A percentile compares a stretch with the other conserved stretches of the same genome.
Conservation (phyloP, 53 echinoderm and acorn worm genomes). For the Pentamera pediparva region DNA sequence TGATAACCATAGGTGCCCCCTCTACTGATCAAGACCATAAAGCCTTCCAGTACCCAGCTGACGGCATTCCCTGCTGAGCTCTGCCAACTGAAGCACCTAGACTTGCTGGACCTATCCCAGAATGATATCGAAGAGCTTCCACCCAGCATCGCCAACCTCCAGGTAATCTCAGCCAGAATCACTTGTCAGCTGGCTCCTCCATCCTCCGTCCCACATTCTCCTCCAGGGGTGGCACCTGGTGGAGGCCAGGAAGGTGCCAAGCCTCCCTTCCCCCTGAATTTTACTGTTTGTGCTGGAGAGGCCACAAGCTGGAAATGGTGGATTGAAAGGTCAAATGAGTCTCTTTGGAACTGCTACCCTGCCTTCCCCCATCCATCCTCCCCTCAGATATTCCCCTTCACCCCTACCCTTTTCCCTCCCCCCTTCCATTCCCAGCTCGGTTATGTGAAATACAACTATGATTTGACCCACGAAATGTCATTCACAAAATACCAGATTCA, state of each 20-base stretch:
- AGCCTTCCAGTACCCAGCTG: conserved; percentile 64
- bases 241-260: no score
- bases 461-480: no score
- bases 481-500: no score
- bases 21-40: no score
- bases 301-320: no score
- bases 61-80: conserved; percentile 63
- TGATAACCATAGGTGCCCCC: no score
- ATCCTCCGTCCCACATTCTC: conserved; percentile 17
- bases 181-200: neutral
- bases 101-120: conserved; percentile 83
- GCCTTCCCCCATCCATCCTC: neutral
- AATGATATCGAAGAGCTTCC: conserved; percentile 66
- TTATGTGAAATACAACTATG: no score
- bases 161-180: conserved; percentile 91
- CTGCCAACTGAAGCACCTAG: conserved; percentile 74
- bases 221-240: no score
- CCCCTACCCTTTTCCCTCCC: no score
- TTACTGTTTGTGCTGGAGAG: no score
- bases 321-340: no score
- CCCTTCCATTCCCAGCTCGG: no score
- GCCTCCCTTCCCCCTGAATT: neutral
- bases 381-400: neutral
- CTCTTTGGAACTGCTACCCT: neutral
- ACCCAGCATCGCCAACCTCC: conserved; percentile 56